These are phyloP conservation scores for Rhopilema esculentum DNA, from an alignment of 30 jellyfish, hydroid and myxozoan genomes.

Conservation along the genomic window DNA sequence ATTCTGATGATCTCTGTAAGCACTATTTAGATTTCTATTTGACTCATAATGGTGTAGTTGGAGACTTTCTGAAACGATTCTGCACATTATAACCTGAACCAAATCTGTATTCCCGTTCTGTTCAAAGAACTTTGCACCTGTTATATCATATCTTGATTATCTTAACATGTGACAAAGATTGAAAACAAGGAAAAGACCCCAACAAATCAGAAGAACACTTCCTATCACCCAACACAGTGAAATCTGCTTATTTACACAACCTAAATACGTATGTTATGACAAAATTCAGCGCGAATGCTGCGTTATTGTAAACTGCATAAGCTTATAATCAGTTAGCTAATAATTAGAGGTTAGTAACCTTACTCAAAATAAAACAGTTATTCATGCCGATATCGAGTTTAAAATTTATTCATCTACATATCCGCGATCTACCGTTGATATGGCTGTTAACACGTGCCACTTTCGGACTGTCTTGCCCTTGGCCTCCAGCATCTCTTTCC, in stretches of 20 bases:
- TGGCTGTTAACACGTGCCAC: conserved; percentile 95
- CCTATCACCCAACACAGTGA: neutral
- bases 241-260: neutral
- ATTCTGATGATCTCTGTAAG: too few relatives aligned
- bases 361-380: neutral
- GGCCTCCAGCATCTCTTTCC: conserved; percentile 98
- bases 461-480: conserved; percentile 93
- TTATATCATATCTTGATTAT: neutral
- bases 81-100: too few relatives aligned
- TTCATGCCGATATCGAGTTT: neutral
- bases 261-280: neutral
- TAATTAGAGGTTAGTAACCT: neutral
- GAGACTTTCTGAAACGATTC: too few relatives aligned
- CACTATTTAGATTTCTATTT: too few relatives aligned
- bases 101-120: too few relatives aligned
- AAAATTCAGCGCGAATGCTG: neutral
- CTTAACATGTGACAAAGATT: neutral
- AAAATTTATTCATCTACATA: conserved; percentile 72
- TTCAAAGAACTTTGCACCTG: too few relatives aligned
- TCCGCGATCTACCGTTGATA: conserved; percentile 84
- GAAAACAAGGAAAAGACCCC: neutral
- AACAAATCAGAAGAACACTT: neutral
- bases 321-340: neutral
- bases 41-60: too few relatives aligned
- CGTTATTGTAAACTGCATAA: neutral